A percentile compares a stretch with the other conserved stretches of the same genome.
These are phyloP conservation scores for Rattus rattus DNA, from an alignment of 2,113 vertebrate species.

Conservation along the genomic window DNA sequence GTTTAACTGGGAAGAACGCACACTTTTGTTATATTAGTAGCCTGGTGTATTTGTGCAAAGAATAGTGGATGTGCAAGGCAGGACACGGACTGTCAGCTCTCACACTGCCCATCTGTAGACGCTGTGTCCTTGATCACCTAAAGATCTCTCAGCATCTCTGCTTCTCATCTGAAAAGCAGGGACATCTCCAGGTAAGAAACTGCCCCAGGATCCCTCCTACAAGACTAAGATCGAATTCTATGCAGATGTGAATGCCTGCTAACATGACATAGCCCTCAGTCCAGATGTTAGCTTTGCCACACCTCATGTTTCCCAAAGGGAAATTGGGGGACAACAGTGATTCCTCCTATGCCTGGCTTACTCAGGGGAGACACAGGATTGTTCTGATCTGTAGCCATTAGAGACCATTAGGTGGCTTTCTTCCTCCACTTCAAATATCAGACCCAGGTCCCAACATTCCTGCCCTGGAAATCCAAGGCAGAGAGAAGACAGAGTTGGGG, in stretches of 20 bases:
- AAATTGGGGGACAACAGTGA: not conserved
- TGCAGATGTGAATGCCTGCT: not conserved
- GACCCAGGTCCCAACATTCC: not conserved
- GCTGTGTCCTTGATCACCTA: not conserved
- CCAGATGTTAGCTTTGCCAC: not conserved
- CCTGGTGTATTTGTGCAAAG: not conserved
- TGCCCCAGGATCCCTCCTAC: not conserved
- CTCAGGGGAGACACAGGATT: not conserved
- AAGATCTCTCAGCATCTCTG: not conserved
- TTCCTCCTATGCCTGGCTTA: not conserved
- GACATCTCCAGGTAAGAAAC: not conserved
- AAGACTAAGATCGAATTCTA: not conserved
- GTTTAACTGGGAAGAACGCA: not conserved
- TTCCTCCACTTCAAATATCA: not conserved
- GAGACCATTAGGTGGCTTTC: not conserved
- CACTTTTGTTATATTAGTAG: not conserved
- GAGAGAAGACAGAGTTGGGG: not conserved
- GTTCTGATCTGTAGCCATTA: not conserved
- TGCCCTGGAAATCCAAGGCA: not conserved
- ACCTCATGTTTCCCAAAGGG: not conserved
- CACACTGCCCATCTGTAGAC: not conserved
- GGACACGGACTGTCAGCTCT: not conserved
- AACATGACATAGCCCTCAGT: not conserved
- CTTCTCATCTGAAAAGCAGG: slow-evolving; percentile 10
- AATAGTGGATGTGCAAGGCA: not conserved